Evolutionary conservation across 1,140 invertebrate species (phyloP).

Genomic region (Bombus superbus): DNA sequence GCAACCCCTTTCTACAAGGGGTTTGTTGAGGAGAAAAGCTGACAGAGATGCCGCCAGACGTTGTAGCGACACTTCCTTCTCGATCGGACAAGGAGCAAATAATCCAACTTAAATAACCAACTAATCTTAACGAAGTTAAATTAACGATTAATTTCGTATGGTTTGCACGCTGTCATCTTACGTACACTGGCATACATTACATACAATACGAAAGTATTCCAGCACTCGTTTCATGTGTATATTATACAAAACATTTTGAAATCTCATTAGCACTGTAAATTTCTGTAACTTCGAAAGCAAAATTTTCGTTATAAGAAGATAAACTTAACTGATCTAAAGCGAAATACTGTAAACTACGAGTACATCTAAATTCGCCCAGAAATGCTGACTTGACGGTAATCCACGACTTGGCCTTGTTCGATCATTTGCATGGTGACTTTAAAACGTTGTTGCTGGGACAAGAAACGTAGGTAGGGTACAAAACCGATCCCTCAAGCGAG

Average conservation of each 20-base stretch:
- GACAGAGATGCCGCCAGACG: conserved; percentile 34
- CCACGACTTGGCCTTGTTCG: conserved; percentile 3
- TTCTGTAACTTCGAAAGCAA: neutral
- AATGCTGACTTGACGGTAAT: neutral
- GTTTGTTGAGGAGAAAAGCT: conserved; percentile 14
- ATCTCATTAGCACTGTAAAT: neutral
- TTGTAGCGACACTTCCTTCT: conserved; percentile 27
- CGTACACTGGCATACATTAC: too few species aligned
- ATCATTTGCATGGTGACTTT: conserved; percentile 48
- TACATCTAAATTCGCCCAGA: neutral
- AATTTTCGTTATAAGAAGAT: neutral
- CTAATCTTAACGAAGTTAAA: too few species aligned
- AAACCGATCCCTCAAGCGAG: conserved; percentile 41
- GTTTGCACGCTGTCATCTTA: too few species aligned
- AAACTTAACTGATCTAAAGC: neutral
- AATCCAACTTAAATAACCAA: too few species aligned
- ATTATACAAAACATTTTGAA: too few species aligned
- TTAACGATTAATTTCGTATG: too few species aligned
- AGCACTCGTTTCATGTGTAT: too few species aligned
- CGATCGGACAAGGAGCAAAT: too few species aligned
- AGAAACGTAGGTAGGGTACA: neutral
- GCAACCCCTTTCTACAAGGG: conserved; percentile 27
- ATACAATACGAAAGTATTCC: too few species aligned
- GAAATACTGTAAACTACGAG: neutral
- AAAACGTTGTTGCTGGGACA: conserved; percentile 22